phyloP scores from a whole-genome alignment of 92 coral and sea anemone species.

The Isaurus tuberculatus region DNA sequence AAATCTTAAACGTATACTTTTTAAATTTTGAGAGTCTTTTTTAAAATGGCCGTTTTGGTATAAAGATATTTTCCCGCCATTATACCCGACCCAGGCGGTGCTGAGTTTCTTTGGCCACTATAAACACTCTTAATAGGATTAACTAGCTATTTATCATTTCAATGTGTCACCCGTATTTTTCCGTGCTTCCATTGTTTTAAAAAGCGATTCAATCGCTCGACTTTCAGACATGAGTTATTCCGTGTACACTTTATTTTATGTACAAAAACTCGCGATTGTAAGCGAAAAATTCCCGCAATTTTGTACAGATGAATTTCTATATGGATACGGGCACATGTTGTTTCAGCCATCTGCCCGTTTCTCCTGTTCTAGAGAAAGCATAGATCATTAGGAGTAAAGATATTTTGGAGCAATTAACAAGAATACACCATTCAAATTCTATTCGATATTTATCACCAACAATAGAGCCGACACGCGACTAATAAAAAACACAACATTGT shows the following conservation, averaged over 20 bases:
- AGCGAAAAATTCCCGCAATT: neutral
- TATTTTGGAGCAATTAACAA: slow-evolving; percentile 59
- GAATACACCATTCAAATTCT: slow-evolving; percentile 58
- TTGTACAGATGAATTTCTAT: slow-evolving; percentile 23
- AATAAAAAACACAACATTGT: slow-evolving; percentile 67
- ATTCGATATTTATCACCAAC: slow-evolving; percentile 66
- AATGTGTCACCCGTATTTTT: slow-evolving; percentile 73
- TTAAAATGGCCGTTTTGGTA: neutral
- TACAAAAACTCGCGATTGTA: slow-evolving; percentile 17
- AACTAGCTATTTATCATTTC: slow-evolving; percentile 77
- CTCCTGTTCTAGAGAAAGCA: slow-evolving; percentile 35
- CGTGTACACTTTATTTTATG: neutral
- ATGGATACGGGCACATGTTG: slow-evolving; percentile 39
- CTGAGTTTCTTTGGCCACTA: slow-evolving; percentile 55
- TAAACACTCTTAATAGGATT: slow-evolving; percentile 84
- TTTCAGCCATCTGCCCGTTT: slow-evolving; percentile 46
- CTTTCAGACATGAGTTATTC: neutral
- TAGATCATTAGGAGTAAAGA: slow-evolving; percentile 43
- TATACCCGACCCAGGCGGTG: slow-evolving; percentile 25
- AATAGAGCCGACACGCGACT: slow-evolving; percentile 88
- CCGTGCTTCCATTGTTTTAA: slow-evolving; percentile 58
- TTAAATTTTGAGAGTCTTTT: neutral
- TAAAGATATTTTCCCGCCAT: slow-evolving; percentile 39
- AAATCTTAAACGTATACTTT: neutral
- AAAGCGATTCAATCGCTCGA: slow-evolving; percentile 26